A percentile compares a stretch with the other conserved stretches of the same genome.
phyloP scores from a whole-genome alignment of 2,113 vertebrate species.

The Pelecanus crispus region DNA sequence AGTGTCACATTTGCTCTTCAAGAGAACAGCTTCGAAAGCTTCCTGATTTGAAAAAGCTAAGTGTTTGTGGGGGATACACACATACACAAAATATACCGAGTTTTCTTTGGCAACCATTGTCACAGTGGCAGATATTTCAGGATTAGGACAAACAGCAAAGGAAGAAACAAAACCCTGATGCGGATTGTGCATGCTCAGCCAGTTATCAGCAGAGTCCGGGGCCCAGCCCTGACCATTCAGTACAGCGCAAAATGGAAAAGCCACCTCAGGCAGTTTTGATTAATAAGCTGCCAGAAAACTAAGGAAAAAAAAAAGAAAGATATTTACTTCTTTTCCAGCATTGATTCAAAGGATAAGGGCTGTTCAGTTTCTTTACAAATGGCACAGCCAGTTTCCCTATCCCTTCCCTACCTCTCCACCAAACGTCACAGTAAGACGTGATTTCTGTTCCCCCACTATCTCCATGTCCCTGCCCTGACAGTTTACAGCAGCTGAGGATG shows the following conservation, averaged over 20 bases:
- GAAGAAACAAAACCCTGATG: constrained; percentile 3
- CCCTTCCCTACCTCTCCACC: background rate
- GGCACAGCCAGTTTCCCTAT: background rate
- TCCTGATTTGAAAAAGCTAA: constrained; percentile 24
- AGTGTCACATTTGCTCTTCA: constrained; percentile 44
- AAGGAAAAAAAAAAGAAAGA: background rate
- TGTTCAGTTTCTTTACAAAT: background rate
- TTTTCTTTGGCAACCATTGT: constrained; percentile 28
- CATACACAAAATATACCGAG: background rate
- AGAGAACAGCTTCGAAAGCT: constrained; percentile 42
- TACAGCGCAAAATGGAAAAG: background rate
- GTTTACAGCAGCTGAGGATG: background rate
- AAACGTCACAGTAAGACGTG: background rate
- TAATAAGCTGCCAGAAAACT: background rate
- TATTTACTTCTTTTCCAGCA: background rate
- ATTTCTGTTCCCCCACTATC: background rate
- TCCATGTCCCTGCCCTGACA: background rate
- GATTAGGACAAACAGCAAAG: constrained; percentile 23
- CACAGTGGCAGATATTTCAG: constrained; percentile 36
- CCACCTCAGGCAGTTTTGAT: background rate
- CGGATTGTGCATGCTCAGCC: background rate
- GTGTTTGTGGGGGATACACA: background rate
- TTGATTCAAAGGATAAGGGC: background rate
- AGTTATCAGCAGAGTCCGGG: background rate
- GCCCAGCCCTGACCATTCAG: constrained; percentile 53